Evolutionary conservation across 2,888 invertebrate genomes (phyloP).

Genomic region (Calameuta idolon): DNA sequence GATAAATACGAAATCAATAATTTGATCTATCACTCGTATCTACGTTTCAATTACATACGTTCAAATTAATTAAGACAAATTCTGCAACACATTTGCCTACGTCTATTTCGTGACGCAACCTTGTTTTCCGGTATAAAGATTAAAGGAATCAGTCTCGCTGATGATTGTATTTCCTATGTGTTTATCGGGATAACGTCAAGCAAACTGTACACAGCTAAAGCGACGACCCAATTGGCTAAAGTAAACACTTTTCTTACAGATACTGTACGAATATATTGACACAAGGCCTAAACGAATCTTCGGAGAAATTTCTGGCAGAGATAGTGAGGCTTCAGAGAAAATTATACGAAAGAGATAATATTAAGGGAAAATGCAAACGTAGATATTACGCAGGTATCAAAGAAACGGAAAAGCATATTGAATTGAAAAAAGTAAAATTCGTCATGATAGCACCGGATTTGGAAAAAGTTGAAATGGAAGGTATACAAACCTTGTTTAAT

Average conservation of each 20-base stretch:
- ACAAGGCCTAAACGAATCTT: conserved; percentile 32
- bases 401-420: conserved; percentile 45
- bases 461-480: conserved; percentile 46
- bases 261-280: conserved; percentile 53
- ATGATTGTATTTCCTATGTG: neutral
- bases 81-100: neutral
- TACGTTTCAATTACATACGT: neutral
- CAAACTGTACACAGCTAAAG: neutral
- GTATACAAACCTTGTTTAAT: conserved; percentile 28
- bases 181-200: neutral
- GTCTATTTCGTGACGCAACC: neutral
- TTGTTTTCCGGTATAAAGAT: neutral
- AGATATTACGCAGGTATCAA: conserved; percentile 53
- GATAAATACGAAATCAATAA: neutral
- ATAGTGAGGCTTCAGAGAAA: conserved; percentile 48
- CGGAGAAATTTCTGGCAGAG: conserved; percentile 45
- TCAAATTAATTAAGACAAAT: neutral
- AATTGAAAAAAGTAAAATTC: conserved; percentile 49
- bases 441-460: conserved; percentile 52
- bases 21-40: neutral
- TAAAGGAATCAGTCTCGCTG: neutral
- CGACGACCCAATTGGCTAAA: neutral
- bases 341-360: conserved; percentile 43
- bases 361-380: conserved; percentile 46
- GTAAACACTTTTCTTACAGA: conserved; percentile 36